Evolutionary conservation across 2,113 vertebrate genomes (phyloP).

Genomic region (Ceuthmochares aereus): DNA sequence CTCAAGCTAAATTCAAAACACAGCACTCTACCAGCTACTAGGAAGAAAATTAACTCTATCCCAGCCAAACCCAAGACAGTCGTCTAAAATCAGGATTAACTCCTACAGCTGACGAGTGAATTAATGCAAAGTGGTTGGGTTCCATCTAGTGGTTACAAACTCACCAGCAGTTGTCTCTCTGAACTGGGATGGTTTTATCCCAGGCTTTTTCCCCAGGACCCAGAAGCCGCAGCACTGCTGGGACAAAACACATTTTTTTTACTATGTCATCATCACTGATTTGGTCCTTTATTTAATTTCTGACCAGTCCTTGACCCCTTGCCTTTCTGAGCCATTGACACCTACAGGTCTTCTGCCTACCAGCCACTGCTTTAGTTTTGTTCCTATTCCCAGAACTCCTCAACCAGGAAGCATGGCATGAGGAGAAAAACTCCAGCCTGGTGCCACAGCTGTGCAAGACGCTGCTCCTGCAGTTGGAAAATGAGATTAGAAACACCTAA

Average conservation of each 20-base stretch:
- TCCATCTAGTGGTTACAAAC: constrained; percentile 45
- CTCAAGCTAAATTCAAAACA: too few relatives aligned
- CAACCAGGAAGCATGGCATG: not conserved
- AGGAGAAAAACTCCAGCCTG: not conserved
- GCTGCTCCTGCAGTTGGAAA: not conserved
- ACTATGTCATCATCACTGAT: not conserved
- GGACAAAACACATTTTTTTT: not conserved
- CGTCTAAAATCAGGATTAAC: not conserved
- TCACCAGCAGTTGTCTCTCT: not conserved
- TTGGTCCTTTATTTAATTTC: not conserved
- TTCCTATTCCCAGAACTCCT: not conserved
- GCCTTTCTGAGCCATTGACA: not conserved
- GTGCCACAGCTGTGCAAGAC: not conserved
- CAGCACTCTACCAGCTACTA: too few relatives aligned
- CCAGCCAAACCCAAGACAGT: too few relatives aligned
- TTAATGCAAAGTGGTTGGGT: not conserved
- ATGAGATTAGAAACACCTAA: not conserved
- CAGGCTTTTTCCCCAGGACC: too few relatives aligned
- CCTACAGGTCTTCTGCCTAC: not conserved
- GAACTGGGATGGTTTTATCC: not conserved
- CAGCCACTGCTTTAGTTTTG: not conserved
- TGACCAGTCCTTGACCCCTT: not conserved
- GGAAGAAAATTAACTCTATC: too few relatives aligned
- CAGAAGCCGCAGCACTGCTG: not conserved
- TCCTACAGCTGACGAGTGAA: not conserved